phyloP scores from a whole-genome alignment of 2,797 vertebrate species.

The Pseudochirops cupreus region DNA sequence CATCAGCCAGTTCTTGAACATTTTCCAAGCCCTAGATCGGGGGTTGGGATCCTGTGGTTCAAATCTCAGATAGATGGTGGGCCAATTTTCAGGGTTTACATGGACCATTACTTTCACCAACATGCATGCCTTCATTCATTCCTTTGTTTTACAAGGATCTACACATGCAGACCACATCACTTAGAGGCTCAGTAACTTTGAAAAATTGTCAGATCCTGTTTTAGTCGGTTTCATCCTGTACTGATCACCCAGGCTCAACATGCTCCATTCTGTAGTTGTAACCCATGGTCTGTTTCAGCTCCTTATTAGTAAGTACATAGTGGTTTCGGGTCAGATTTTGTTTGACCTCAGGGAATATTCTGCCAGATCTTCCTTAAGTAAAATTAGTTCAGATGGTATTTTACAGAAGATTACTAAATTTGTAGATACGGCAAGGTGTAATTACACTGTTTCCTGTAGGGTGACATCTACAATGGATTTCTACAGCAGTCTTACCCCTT shows the following conservation, averaged over 20 bases:
- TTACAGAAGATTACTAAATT: not conserved
- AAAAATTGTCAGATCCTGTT: not conserved
- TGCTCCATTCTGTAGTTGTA: not conserved
- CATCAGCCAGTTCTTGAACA: not conserved
- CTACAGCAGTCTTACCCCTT: not conserved
- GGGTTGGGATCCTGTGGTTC: not conserved
- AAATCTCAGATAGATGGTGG: not conserved
- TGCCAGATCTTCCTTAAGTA: not conserved
- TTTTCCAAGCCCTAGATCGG: not conserved
- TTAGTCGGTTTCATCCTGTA: not conserved
- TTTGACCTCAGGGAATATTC: not conserved
- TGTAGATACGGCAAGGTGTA: not conserved
- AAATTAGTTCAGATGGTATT: not conserved
- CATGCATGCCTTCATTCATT: not conserved
- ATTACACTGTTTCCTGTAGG: not conserved
- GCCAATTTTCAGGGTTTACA: not conserved
- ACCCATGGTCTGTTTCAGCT: not conserved
- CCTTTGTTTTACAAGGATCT: not conserved
- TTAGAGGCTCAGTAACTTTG: not conserved
- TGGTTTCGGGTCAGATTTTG: not conserved
- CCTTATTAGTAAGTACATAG: not conserved
- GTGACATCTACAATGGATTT: not conserved
- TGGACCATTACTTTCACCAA: not conserved
- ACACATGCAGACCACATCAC: not conserved
- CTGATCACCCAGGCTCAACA: not conserved